These are phyloP conservation scores for Phania funesta DNA, from an alignment of 2,888 invertebrate genomes.

Conservation along the genomic window DNA sequence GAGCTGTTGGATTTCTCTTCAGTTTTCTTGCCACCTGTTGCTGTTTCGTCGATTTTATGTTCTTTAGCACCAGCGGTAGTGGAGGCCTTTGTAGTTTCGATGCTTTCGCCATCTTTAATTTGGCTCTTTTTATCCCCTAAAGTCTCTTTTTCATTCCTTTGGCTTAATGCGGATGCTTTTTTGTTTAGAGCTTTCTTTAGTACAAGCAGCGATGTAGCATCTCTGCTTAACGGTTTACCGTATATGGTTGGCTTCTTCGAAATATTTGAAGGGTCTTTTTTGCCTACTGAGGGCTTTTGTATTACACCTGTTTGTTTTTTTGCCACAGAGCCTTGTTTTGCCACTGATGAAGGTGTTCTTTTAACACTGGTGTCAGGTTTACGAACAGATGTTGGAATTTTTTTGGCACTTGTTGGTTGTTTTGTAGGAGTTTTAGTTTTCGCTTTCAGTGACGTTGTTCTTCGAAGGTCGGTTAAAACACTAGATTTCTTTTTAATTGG, in stretches of 20 bases:
- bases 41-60: conserved; percentile 11
- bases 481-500: conserved; percentile 54
- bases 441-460: conserved; percentile 46
- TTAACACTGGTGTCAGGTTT: conserved; percentile 69
- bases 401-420: conserved; percentile 78
- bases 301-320: conserved; percentile 63
- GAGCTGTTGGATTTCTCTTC: conserved; percentile 19
- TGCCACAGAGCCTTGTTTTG: conserved; percentile 50
- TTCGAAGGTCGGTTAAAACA: conserved; percentile 20
- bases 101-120: neutral
- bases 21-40: neutral
- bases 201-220: conserved; percentile 54
- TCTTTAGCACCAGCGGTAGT: conserved; percentile 14
- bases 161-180: conserved; percentile 28
- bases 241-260: conserved; percentile 42
- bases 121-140: conserved; percentile 15
- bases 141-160: conserved; percentile 8
- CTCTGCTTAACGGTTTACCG: conserved; percentile 54
- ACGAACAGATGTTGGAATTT: conserved; percentile 69
- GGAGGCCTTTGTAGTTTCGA: neutral
- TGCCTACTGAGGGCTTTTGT: conserved; percentile 50
- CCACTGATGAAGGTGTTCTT: conserved; percentile 69
- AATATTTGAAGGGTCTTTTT: conserved; percentile 68
- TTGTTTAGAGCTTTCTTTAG: conserved; percentile 51
- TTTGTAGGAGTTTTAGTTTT: conserved; percentile 65